These are phyloP conservation scores for Nebria brevicollis DNA, from an alignment of 2,888 invertebrate genomes.

Conservation along the genomic window DNA sequence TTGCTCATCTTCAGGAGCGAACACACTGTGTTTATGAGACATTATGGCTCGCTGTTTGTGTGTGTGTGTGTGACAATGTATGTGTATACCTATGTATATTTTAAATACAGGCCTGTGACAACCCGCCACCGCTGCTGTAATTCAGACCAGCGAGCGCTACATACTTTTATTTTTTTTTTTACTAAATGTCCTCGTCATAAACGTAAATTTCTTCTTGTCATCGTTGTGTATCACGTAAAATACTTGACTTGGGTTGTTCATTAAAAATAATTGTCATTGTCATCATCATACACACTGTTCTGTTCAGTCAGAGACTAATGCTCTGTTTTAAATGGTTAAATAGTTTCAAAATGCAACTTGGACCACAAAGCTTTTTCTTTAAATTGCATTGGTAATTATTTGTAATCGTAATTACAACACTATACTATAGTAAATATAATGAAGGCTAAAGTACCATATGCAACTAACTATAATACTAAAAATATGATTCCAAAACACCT, in stretches of 20 bases:
- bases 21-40: slow-evolving; percentile 21
- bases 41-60: slow-evolving; percentile 7
- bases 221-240: background rate
- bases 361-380: too few species aligned
- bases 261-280: background rate
- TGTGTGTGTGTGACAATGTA: background rate
- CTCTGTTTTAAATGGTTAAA: too few species aligned
- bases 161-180: background rate
- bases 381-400: too few species aligned
- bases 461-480: too few species aligned
- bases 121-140: background rate
- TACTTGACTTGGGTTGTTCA: background rate
- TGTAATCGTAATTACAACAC: too few species aligned
- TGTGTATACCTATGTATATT: background rate
- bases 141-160: background rate
- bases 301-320: too few species aligned
- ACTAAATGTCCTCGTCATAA: background rate
- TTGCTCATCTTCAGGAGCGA: slow-evolving; percentile 19
- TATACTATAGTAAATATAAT: too few species aligned
- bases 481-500: too few species aligned
- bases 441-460: too few species aligned
- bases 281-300: background rate
- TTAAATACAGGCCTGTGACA: slow-evolving; percentile 3
- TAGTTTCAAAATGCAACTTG: too few species aligned
- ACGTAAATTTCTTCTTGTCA: background rate